Evolutionary conservation across 2,888 invertebrate species (phyloP).

Genomic region (Cylindroiulus punctatus): DNA sequence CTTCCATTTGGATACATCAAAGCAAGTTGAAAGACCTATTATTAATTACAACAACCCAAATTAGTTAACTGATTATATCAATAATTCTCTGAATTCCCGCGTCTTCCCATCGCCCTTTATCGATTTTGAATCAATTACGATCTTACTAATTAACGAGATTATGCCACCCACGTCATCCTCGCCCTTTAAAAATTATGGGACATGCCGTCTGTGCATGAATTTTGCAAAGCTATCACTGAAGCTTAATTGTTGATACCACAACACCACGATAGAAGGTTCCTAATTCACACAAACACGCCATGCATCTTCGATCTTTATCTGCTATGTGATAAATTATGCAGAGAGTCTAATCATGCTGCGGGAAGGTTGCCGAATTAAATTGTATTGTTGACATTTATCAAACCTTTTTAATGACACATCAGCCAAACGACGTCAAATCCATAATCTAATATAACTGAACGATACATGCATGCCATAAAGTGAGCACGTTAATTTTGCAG

Average conservation of each 20-base stretch:
- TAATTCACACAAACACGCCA: slow-evolving; percentile 27
- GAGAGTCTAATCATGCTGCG: background rate
- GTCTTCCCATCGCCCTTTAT: background rate
- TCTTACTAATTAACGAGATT: slow-evolving; percentile 12
- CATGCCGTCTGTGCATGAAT: background rate
- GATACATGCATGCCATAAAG: background rate
- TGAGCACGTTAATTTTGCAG: background rate
- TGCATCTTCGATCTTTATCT: background rate
- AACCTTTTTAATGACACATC: background rate
- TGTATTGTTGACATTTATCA: slow-evolving; percentile 21
- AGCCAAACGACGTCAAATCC: background rate
- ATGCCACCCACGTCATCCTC: background rate
- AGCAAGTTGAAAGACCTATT: background rate
- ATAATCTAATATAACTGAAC: background rate
- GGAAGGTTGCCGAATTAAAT: background rate
- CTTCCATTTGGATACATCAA: background rate
- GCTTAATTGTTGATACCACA: background rate
- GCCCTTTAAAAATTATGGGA: background rate
- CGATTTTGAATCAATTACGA: background rate
- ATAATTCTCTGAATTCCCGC: background rate
- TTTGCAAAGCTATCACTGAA: background rate
- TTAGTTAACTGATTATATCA: background rate
- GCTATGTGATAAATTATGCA: background rate
- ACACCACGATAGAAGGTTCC: background rate
- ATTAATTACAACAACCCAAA: background rate